A percentile compares a stretch with the other conserved stretches of the same genome.
These are phyloP conservation scores for Camponotus vicinus DNA, from an alignment of 1,140 invertebrate species.

Conservation along the genomic window DNA sequence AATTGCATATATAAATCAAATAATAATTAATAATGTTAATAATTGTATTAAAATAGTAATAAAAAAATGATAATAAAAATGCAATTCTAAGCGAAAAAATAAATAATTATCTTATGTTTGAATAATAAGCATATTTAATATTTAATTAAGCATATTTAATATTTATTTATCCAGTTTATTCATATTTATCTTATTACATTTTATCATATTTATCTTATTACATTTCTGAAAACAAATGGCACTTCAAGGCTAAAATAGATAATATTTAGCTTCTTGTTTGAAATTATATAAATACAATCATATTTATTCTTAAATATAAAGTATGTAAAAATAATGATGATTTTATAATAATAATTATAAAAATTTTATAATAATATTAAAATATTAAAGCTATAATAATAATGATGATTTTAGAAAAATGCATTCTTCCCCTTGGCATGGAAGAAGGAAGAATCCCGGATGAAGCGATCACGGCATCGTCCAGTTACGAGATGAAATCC, in stretches of 20 bases:
- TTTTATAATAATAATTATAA: no score
- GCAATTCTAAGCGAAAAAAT: background rate
- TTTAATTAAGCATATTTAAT: conserved; percentile 1
- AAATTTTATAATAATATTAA: background rate
- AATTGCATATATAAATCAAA: background rate
- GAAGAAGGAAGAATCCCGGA: conserved; percentile 95
- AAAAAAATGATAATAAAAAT: background rate
- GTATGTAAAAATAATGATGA: no score
- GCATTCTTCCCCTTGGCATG: conserved; percentile 94
- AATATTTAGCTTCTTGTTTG: background rate
- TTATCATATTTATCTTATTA: background rate
- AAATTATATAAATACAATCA: conserved; percentile 18
- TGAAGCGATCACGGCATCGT: conserved; percentile 94
- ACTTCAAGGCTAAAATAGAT: background rate
- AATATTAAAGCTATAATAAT: background rate
- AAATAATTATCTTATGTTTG: background rate
- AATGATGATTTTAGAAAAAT: conserved; percentile 84
- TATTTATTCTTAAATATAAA: background rate
- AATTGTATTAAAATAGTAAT: background rate
- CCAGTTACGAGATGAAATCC: conserved; percentile 95
- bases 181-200: background rate
- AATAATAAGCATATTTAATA: background rate
- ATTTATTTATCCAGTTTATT: background rate
- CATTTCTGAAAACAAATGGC: background rate
- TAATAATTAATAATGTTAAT: conserved; percentile 2